Evolutionary conservation across 1,140 invertebrate genomes (phyloP).

Genomic region (Gerris buenoi): DNA sequence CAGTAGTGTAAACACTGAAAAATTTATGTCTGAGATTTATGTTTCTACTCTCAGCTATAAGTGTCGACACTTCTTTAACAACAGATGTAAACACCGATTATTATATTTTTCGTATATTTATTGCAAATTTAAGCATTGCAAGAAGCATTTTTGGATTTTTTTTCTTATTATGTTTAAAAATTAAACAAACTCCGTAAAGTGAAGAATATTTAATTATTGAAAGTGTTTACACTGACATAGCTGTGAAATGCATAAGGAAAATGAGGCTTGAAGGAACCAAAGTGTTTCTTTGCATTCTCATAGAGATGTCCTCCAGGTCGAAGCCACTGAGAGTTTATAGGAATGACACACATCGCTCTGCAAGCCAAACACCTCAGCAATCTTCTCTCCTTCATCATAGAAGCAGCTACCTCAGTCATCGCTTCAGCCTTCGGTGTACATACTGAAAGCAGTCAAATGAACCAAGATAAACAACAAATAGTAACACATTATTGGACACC

Average conservation of each 20-base stretch:
- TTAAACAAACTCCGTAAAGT: no score
- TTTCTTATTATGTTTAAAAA: no score
- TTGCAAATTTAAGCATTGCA: no score
- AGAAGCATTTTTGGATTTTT: no score
- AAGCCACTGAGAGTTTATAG: conserved; percentile 26
- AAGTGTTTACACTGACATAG: conserved; percentile 25
- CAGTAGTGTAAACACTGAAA: no score
- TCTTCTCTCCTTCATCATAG: conserved; percentile 12
- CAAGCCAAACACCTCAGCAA: conserved; percentile 32
- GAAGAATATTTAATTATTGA: no score
- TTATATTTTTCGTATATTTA: no score
- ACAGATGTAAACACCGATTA: no score
- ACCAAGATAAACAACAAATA: neutral
- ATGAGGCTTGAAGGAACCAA: conserved; percentile 26
- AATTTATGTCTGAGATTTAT: no score
- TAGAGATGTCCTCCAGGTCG: conserved; percentile 29
- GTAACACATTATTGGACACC: no score
- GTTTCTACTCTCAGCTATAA: no score
- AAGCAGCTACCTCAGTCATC: neutral
- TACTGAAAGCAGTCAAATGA: neutral
- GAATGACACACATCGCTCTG: conserved; percentile 27
- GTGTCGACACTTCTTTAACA: no score
- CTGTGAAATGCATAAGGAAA: conserved; percentile 29
- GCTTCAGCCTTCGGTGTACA: neutral
- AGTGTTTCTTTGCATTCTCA: conserved; percentile 25